These are phyloP conservation scores for Botia kubotai DNA, from an alignment of 2,797 vertebrate species.

Conservation along the genomic window DNA sequence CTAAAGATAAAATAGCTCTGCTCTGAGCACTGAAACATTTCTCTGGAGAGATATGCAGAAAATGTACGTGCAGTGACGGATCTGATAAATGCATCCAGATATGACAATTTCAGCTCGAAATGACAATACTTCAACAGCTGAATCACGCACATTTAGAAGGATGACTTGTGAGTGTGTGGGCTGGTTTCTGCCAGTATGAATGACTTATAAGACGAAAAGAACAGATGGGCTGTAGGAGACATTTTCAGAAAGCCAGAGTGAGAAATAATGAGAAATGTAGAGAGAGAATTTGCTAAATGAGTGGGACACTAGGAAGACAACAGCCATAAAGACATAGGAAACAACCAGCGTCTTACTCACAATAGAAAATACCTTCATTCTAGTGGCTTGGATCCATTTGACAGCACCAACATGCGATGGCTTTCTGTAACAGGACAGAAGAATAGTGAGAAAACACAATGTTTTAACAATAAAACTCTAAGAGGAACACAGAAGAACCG, in stretches of 20 bases:
- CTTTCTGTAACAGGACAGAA: conserved; percentile 6
- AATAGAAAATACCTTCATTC: not conserved
- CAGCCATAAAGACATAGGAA: conserved; percentile 28
- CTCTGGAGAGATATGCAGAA: not conserved
- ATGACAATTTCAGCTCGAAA: conserved; percentile 21
- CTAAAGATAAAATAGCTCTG: no score
- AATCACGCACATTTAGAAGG: conserved; percentile 41
- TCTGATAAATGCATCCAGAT: not conserved
- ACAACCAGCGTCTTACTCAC: conserved; percentile 38
- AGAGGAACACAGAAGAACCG: conserved; percentile 12
- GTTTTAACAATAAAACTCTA: conserved; percentile 1
- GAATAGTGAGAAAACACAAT: conserved; percentile 15
- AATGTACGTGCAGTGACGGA: not conserved
- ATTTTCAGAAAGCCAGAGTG: conserved; percentile 54
- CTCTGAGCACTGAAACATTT: not conserved
- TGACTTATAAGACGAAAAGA: conserved; percentile 56
- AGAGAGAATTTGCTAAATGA: conserved; percentile 41
- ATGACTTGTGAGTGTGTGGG: conserved; percentile 54
- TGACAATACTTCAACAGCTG: conserved; percentile 37
- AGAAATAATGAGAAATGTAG: conserved; percentile 35
- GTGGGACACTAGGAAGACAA: conserved; percentile 49
- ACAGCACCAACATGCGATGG: not conserved
- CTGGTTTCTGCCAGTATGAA: conserved; percentile 53
- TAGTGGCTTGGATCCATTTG: not conserved
- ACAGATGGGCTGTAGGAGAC: conserved; percentile 69